These are phyloP conservation scores for Notospermus geniculatus DNA, from an alignment of 1,140 invertebrate genomes.

Conservation along the genomic window DNA sequence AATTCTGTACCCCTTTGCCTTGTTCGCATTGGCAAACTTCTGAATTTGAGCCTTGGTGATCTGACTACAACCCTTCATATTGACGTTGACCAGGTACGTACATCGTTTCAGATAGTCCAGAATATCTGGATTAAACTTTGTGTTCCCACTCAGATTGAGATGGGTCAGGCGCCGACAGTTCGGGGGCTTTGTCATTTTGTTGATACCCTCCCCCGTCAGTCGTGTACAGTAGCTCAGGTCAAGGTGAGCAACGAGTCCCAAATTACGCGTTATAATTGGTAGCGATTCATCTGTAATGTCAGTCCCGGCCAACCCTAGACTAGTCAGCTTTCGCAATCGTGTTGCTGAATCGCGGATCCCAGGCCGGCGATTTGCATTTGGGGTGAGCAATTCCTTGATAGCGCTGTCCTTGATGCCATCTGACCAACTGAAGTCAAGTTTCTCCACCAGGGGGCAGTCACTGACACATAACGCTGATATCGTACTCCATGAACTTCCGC, in stretches of 20 bases:
- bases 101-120: slow-evolving; percentile 2
- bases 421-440: slow-evolving; percentile 77
- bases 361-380: slow-evolving; percentile 78
- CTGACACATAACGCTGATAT: slow-evolving; percentile 79
- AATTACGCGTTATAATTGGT: slow-evolving; percentile 73
- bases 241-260: slow-evolving; percentile 70
- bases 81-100: neutral
- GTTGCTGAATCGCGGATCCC: slow-evolving; percentile 79
- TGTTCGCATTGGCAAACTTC: neutral
- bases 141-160: neutral
- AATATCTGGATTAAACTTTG: neutral
- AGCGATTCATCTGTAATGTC: slow-evolving; percentile 86
- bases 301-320: slow-evolving; percentile 76
- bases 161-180: neutral
- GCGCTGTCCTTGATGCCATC: slow-evolving; percentile 77
- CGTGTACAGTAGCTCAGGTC: slow-evolving; percentile 81
- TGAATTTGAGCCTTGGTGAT: slow-evolving; percentile 2
- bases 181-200: slow-evolving; percentile 65
- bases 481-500: slow-evolving; percentile 76
- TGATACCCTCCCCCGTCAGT: slow-evolving; percentile 86
- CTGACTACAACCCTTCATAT: slow-evolving; percentile 2
- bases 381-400: slow-evolving; percentile 74
- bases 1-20: neutral
- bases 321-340: slow-evolving; percentile 72
- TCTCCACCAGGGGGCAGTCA: slow-evolving; percentile 72